These are phyloP conservation scores for Peromyscus maniculatus DNA, from an alignment of 2,113 vertebrate genomes.

Conservation along the genomic window DNA sequence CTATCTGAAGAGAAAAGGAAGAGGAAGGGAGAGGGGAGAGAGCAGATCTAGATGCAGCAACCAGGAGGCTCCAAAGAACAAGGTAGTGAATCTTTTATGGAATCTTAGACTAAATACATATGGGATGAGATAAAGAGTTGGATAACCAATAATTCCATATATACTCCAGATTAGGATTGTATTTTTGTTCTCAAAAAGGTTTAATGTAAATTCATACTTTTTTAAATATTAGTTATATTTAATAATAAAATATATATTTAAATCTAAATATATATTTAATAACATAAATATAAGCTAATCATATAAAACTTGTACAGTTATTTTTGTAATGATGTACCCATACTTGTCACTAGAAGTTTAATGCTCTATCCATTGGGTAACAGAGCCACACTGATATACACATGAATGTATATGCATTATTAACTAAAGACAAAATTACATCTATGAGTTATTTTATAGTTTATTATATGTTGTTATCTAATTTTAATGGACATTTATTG, in stretches of 20 bases:
- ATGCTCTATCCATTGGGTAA: not conserved
- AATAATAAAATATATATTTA: not conserved
- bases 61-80: not conserved
- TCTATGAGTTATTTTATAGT: not conserved
- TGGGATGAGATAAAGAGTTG: not conserved
- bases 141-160: not conserved
- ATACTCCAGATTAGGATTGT: not conserved
- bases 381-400: not conserved
- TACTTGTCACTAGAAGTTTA: not conserved
- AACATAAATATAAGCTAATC: not conserved
- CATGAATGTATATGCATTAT: not conserved
- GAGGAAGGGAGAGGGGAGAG: not conserved
- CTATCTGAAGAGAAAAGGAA: not conserved
- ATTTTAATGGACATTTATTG: not conserved
- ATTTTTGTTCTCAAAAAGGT: not conserved
- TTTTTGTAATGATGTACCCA: not conserved
- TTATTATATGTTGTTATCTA: not conserved
- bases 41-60: not conserved
- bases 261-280: not conserved
- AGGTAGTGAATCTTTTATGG: not conserved
- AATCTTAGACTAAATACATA: not conserved
- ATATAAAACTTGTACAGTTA: not conserved
- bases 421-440: constrained; percentile 37
- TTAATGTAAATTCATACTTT: not conserved
- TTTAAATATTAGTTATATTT: not conserved